Evolutionary conservation across 2,113 vertebrate species (phyloP), one percentile per base, ranked within the genome.

Genomic region (Odobenus rosmarus): DNA sequence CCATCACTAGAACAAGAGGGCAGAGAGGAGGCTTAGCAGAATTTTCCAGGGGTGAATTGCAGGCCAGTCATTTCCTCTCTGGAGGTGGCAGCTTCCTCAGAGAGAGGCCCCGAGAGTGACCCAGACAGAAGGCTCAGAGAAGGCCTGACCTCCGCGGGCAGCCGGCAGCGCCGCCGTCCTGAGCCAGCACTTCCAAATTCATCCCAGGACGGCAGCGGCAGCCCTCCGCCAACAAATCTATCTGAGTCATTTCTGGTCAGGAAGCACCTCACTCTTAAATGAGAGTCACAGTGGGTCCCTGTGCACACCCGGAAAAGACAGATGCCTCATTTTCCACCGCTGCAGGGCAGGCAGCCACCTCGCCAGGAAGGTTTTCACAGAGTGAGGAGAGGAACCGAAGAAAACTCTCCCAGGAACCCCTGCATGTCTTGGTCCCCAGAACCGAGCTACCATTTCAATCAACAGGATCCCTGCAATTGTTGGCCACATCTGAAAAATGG

Each of bases 161-260:
- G 67, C 13, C 87, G 33, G 53, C 79, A 88, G 98, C 97, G 95
- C 96, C 42, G 96, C 97, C 79, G 4, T 13, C 86, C 86, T 80
- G 97, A 98, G 98, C 97, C 98, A 97, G 98, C 97, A 18, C 81
- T 95, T 96, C 69, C 97, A 97, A 89, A 97, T 90, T 1, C 95
- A 95, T 96, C 96, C 98, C 76, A 79, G 88, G 53, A 74, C 61
- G 49, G 64, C 97, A 94, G 97, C 95, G 15, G 83, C 97, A 93
- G 98, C 74, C 96, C 61, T 28, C 96, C 0, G 10, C 77, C 26
- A 5, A 15, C 88, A 46, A 49, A 97, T 93, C 36, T 85, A 77
- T 98, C 98, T 51, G 96, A 98, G 98, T 95, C 98, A 97, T 89
- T 31, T 64, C 46, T 87, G 26, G 86, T 94, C 98, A 96, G 64